Base-by-base conservation (phyloP, 2,113 vertebrate species). In the Hyaena hyaena region DNA sequence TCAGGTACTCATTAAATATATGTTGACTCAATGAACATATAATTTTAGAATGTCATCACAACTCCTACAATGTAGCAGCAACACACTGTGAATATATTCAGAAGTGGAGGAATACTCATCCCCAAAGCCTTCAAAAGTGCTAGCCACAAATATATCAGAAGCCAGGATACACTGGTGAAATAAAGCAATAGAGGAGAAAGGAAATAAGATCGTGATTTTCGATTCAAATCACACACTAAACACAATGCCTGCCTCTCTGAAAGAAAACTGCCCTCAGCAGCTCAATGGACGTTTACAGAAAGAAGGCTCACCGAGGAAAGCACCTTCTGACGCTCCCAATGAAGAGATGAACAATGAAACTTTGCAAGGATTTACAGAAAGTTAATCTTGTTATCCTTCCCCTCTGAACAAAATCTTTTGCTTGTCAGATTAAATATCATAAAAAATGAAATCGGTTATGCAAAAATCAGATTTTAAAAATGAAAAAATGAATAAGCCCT, bases 381-480 rank as follows among this genome's bases (percentile, higher is more conserved):
- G 2, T 74, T 93, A 79, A 84, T 81, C 66, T 17, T 85, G 81
- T 23, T 91, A 58, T 92, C 65, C 55, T 92, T 69, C 12, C 19
- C 35, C 10, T 96, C 88, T 65, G 53, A 97, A 65, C 19, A 82
- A 82, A 39, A 92, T 50, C 28, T 88, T 84, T 82, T n/a, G 31
- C 55, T 86, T 85, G n/a, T 86, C 92, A 83, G 35, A 95, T 73
- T 93, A 95, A 96, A 92, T 43, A 90, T 90, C 69, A 89, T 45
- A 76, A 83, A 87, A 93, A 76, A 33, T 83, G 31, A 93, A 88
- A 55, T 39, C 43, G 15, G 7, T 39, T 58, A 81, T 71, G 71
- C 31, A 77, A 90, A 95, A 94, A 92, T 53, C 12, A 1, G 26
- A 66, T 81, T 96, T 63, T 55, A 81, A 83, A 93, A 93, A 39